Conservation (phyloP, 2,888 invertebrate species). For the Panopea generosa region DNA sequence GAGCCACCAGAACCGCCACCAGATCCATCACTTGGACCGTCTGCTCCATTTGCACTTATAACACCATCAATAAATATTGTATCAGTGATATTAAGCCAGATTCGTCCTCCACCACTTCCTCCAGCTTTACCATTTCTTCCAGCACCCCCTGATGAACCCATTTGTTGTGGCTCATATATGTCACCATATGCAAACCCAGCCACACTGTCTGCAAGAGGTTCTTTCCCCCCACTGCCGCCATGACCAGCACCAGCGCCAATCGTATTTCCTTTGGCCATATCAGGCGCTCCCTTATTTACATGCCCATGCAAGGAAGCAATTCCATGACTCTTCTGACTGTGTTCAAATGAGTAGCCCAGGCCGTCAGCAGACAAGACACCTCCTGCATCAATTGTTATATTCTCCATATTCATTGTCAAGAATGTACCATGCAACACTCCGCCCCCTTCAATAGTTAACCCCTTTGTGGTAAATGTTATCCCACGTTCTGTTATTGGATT, state of each 20-base stretch:
- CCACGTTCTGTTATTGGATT: constrained; percentile 72
- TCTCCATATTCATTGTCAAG: constrained; percentile 67
- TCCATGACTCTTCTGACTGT: constrained; percentile 65
- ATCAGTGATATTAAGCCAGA: constrained; percentile 77
- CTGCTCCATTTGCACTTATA: constrained; percentile 71
- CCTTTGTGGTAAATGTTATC: constrained; percentile 66
- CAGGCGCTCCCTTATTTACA: constrained; percentile 72
- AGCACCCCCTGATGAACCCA: constrained; percentile 73
- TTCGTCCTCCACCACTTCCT: constrained; percentile 73
- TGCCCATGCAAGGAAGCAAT: constrained; percentile 66
- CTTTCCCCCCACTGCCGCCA: constrained; percentile 74
- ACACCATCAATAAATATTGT: constrained; percentile 75
- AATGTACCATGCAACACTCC: constrained; percentile 72
- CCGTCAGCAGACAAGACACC: constrained; percentile 72
- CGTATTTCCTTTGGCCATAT: constrained; percentile 31
- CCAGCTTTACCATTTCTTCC: constrained; percentile 58
- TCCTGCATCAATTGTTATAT: constrained; percentile 76
- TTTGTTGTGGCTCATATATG: constrained; percentile 73
- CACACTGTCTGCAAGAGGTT: constrained; percentile 20
- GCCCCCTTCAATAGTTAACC: constrained; percentile 74
- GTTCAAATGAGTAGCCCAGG: constrained; percentile 69
- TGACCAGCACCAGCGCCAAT: constrained; percentile 70
- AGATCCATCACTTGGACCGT: constrained; percentile 48
- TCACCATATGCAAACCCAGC: constrained; percentile 76
- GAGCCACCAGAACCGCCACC: constrained; percentile 78